phyloP scores from a whole-genome alignment of 2,797 vertebrate species.

The Myiothlypis coronata region DNA sequence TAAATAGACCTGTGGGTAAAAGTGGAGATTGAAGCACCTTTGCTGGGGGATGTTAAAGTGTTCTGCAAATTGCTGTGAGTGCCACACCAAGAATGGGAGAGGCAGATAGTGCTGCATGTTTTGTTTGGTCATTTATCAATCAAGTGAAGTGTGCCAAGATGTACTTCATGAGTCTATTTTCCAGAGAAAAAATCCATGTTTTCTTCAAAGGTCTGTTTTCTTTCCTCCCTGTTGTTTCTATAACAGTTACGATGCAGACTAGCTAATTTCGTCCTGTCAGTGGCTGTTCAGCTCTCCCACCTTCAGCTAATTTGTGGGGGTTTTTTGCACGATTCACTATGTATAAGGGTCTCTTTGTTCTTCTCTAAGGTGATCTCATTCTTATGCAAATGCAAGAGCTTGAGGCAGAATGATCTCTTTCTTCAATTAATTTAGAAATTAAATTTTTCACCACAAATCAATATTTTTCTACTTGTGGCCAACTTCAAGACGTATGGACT shows the following conservation, averaged over 20 bases:
- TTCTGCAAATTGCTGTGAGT: not conserved
- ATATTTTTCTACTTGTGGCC: conserved; percentile 22
- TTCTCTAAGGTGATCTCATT: conserved; percentile 52
- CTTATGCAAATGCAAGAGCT: conserved; percentile 33
- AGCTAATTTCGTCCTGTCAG: conserved; percentile 17
- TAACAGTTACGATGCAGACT: not conserved
- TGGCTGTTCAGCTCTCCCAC: not conserved
- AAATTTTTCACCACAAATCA: conserved; percentile 9
- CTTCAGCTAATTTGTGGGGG: not conserved
- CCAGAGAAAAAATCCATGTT: conserved; percentile 2
- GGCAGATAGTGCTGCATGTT: not conserved
- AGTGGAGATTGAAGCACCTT: not conserved
- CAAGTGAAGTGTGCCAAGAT: not conserved
- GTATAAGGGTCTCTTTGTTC: conserved; percentile 6
- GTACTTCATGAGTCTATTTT: not conserved
- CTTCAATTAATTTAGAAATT: conserved; percentile 47
- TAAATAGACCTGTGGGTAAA: not conserved
- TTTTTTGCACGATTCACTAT: not conserved
- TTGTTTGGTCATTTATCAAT: conserved; percentile 10
- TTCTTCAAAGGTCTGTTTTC: conserved; percentile 35
- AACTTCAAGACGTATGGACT: not conserved
- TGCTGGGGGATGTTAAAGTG: not conserved
- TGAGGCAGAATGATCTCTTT: conserved; percentile 2
- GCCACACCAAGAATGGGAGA: not conserved
- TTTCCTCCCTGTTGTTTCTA: not conserved